phyloP scores from a whole-genome alignment of 2,888 invertebrate species.

The Xanthia icteritia region DNA sequence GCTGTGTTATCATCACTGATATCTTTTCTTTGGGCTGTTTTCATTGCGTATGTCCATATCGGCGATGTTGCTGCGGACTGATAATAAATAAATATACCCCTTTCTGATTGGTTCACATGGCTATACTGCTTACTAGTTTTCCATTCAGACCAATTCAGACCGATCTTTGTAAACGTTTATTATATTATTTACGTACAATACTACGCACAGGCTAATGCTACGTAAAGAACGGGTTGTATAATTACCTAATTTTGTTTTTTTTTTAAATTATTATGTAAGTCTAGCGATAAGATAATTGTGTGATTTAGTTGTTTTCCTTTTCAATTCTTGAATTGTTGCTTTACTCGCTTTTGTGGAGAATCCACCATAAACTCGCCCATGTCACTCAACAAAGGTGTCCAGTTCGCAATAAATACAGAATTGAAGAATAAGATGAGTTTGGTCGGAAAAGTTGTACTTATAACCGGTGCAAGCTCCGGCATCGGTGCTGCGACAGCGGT shows the following conservation, averaged over 20 bases:
- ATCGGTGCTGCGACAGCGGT: conserved; percentile 96
- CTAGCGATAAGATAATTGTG: conserved; percentile 67
- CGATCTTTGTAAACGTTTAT: not conserved
- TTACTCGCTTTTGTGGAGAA: not conserved
- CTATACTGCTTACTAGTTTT: no score
- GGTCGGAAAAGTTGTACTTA: conserved; percentile 93
- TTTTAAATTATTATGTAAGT: conserved; percentile 52
- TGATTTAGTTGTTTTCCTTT: conserved; percentile 12
- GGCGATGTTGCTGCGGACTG: not conserved
- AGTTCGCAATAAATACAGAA: conserved; percentile 32
- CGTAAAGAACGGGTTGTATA: conserved; percentile 2
- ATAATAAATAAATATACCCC: not conserved
- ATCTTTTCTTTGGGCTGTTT: conserved; percentile 35
- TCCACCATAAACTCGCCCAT: conserved; percentile 13
- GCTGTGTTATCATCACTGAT: conserved; percentile 9
- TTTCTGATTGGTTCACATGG: conserved; percentile 19
- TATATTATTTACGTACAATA: not conserved
- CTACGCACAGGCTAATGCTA: not conserved
- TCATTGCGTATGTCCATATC: not conserved
- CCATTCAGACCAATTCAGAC: not conserved
- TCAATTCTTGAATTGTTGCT: not conserved
- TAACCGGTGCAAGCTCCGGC: conserved; percentile 96
- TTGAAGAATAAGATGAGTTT: conserved; percentile 87
- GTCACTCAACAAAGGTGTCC: conserved; percentile 34
- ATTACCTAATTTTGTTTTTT: not conserved